Evolutionary conservation across 2,113 vertebrate species (phyloP), one percentile per base, ranked within the genome.

Genomic region (Casuarius casuarius): DNA sequence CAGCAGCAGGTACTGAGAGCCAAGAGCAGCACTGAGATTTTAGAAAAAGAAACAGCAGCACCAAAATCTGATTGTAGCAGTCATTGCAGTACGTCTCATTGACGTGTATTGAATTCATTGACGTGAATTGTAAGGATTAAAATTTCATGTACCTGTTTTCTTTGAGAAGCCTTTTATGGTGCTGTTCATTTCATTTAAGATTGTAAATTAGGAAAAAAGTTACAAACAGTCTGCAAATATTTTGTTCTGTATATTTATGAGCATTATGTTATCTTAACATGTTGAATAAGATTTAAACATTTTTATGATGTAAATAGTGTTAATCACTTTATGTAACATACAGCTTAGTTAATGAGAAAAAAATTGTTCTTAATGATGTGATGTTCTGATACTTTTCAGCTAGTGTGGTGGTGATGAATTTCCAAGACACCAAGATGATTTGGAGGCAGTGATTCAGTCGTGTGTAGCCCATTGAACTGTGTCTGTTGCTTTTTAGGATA

Each of bases 171-270:
- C 7, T 73, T 83, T 67, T 56, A 9, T 59, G 21, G 18, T 11
- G 13, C 10, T 65, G 3, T 21, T 38, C 16, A 22, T 33, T 46
- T 95, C 7, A 7, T 0, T 0, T 67, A 48, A 40, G 10, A 10
- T 4, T 35, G 9, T 86, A 51, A 74, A 66, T 73, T 20, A 82
- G 20, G 14, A 29, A 70, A 10, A 9, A 78, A 44, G 9, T 67
- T 82, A 52, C 5, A 49, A 35, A n/a, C 10, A 7, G 23, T 19
- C 7, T 14, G 25, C 21, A 70, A 49, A 13, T 71, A 7, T 58
- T 67, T 77, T 71, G 26, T 6, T 86, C 0, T 31, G 25, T 35
- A 10, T 61, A 6, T 56, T 78, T 72, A 42, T 87, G 22, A 2
- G n/a, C 15, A 4, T 12, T 59, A 2, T n/a, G 8, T 62, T 84